These are phyloP conservation scores for Larimichthys polyactis DNA, from an alignment of 2,113 vertebrate species.

Conservation along the genomic window DNA sequence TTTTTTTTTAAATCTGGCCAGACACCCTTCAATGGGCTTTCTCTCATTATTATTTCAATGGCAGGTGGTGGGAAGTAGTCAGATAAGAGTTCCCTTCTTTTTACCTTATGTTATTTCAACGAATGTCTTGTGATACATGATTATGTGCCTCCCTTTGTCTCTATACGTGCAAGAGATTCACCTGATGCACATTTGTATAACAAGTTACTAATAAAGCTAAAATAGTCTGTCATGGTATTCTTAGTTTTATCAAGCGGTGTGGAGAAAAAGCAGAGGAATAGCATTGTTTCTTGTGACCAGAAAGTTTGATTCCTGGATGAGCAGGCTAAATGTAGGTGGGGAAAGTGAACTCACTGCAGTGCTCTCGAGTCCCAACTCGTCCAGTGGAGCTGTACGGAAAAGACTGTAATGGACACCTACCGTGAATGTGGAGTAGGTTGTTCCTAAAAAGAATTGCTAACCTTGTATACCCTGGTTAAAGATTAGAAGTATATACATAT, in stretches of 20 bases:
- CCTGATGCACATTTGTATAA: not conserved
- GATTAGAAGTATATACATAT: not conserved
- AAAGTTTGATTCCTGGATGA: slow-evolving; percentile 4
- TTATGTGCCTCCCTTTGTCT: not conserved
- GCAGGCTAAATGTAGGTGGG: slow-evolving; percentile 2
- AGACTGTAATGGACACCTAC: not conserved
- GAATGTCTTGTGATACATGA: not conserved
- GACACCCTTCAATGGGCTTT: slow-evolving; percentile 39
- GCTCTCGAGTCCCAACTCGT: not conserved
- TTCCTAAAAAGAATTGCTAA: not conserved
- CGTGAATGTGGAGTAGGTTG: not conserved
- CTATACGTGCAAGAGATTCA: not conserved
- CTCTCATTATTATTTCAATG: slow-evolving; percentile 59
- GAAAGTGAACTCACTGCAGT: slow-evolving; percentile 6
- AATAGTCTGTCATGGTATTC: not conserved
- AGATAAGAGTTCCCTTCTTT: slow-evolving; percentile 47
- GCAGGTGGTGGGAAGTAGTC: slow-evolving; percentile 47
- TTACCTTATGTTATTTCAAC: slow-evolving; percentile 11
- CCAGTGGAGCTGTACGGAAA: not conserved
- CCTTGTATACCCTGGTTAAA: not conserved
- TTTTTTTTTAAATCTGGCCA: slow-evolving; percentile 2
- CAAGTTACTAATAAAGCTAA: not conserved
- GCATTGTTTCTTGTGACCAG: not conserved
- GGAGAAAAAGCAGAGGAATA: not conserved
- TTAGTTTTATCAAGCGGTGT: not conserved